These are phyloP conservation scores for Parascotia fuliginaria DNA, from an alignment of 2,888 invertebrate genomes.

Conservation along the genomic window DNA sequence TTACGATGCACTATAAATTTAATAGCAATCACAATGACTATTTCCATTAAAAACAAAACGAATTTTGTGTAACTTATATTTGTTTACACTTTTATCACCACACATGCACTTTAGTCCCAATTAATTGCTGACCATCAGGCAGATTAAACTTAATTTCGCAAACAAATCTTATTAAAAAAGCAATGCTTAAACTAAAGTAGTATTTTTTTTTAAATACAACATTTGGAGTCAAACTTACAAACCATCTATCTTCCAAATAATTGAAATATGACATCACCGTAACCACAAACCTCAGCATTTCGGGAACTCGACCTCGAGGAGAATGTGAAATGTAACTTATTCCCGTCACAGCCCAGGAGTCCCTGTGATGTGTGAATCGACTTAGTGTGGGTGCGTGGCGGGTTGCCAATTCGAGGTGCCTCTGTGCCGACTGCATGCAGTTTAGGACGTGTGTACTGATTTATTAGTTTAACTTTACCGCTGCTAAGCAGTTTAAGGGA, in stretches of 20 bases:
- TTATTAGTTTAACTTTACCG: slow-evolving; percentile 58
- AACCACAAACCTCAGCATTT: slow-evolving; percentile 16
- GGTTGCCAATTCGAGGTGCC: slow-evolving; percentile 65
- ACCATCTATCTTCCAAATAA: background rate
- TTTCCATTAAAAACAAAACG: too few species aligned
- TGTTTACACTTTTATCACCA: too few species aligned
- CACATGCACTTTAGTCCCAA: too few species aligned
- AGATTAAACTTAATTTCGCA: too few species aligned
- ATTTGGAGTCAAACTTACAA: background rate
- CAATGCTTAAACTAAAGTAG: too few species aligned
- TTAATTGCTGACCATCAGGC: too few species aligned
- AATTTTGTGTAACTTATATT: too few species aligned
- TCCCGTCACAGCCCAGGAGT: slow-evolving; percentile 29
- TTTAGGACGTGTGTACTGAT: slow-evolving; percentile 56
- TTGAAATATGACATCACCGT: background rate
- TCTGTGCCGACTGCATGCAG: slow-evolving; percentile 50
- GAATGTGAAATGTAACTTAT: slow-evolving; percentile 41
- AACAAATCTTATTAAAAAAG: too few species aligned
- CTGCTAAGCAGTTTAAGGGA: slow-evolving; percentile 47
- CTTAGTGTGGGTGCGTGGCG: slow-evolving; percentile 61
- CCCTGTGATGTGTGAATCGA: slow-evolving; percentile 38
- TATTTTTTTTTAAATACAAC: too few species aligned
- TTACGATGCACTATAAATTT: too few species aligned
- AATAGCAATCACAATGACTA: too few species aligned
- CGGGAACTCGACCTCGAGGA: slow-evolving; percentile 24